Evolutionary conservation across 2,797 vertebrate species (phyloP).

Genomic region (Peromyscus nudipes): DNA sequence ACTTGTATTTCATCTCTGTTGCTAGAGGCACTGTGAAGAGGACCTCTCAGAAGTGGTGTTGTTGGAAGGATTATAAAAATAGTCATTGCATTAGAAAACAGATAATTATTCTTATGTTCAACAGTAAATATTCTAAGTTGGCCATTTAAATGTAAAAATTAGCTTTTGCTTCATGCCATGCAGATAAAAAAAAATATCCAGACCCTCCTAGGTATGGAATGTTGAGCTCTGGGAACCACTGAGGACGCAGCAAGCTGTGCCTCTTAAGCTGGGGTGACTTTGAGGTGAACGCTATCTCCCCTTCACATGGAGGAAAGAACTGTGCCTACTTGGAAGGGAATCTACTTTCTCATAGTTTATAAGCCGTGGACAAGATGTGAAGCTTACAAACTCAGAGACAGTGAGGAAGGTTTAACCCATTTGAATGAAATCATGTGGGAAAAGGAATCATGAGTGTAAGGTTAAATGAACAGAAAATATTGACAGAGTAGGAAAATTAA

Average conservation of each 20-base stretch:
- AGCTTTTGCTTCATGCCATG: background rate
- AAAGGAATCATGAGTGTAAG: background rate
- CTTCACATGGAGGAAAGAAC: background rate
- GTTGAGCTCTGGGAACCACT: background rate
- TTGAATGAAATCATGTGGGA: conserved; percentile 4
- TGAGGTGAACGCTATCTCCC: background rate
- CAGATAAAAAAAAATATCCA: background rate
- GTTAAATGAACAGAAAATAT: background rate
- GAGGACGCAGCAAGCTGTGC: background rate
- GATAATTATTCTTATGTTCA: background rate
- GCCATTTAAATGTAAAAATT: conserved; percentile 11
- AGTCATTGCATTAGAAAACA: conserved; percentile 10
- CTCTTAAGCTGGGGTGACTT: background rate
- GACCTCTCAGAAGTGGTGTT: background rate
- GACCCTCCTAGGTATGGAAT: background rate
- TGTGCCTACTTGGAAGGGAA: background rate
- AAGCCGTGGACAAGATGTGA: background rate
- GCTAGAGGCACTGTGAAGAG: background rate
- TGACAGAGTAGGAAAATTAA: background rate
- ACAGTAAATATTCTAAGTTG: conserved; percentile 12
- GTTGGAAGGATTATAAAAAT: background rate
- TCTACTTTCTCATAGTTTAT: conserved; percentile 7
- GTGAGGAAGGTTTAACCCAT: conserved; percentile 31
- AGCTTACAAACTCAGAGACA: background rate
- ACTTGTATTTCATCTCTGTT: background rate